Evolutionary conservation across 2,888 invertebrate genomes (phyloP), one percentile per base, ranked within the genome.

Genomic region (Melolontha melolontha): DNA sequence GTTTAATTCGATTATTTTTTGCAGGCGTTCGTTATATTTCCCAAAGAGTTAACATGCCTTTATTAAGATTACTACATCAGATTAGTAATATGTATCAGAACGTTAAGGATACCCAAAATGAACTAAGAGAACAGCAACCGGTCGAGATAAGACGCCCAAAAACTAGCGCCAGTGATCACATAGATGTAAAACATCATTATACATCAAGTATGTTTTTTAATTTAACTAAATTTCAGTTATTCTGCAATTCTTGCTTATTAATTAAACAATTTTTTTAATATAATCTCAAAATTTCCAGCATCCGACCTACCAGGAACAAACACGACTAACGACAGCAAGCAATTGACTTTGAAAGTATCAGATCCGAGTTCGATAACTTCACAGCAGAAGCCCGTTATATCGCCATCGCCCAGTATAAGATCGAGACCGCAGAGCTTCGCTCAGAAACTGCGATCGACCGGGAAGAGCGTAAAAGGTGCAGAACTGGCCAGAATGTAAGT

Each of bases 1-100:
- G 1, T 22, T 4, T 22, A 1, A 22, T 22, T 22, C 4, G 22
- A 22, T 4, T 22, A 22, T 22, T 22, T 64, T 14, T n/a, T 75
- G 85, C 95, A 69, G 93, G 94, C 79, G 91, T 96, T 74, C 88
- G 95, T 64, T 94, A 93, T 79, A 95, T 98, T 76, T 94, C 95
- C 52, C 97, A 97, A 81, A 94, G 97, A 86, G 96, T 98, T 1
- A 98, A 98, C 83, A 97, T 98, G 97, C 97, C 97, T 0, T 85
- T 98, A 41, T 84, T 98, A 51, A 86, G 98, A 59, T 87, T 98
- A 62, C 86, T 97, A 68, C 97, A 98, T 84, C 98, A 98, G 85
- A 97, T 98, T 79, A 94, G 94, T 78, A 97, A 96, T 79, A 97
- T 98, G 96, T 96, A 97, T 83, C 96, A 96, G 83, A 97, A 97